phyloP scores from a whole-genome alignment of 1,140 invertebrate genomes.

The Meteorus sp. region DNA sequence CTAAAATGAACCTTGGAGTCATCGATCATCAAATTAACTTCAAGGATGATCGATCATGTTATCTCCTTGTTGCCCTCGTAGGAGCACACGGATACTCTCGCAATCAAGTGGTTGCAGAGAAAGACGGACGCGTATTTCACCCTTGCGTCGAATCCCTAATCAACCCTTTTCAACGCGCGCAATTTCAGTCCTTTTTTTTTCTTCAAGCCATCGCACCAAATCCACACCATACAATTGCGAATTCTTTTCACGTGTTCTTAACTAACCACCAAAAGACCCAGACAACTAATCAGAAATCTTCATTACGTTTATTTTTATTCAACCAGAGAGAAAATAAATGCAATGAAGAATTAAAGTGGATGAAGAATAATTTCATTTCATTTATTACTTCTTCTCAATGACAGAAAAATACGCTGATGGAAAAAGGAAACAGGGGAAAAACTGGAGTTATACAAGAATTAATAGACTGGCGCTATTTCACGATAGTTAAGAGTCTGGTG shows the following conservation, averaged over 20 bases:
- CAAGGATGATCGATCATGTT: slow-evolving; percentile 21
- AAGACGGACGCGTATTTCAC: neutral
- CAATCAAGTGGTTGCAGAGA: neutral
- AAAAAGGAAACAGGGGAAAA: too few species aligned
- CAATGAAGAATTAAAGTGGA: slow-evolving; percentile 4
- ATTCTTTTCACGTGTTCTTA: slow-evolving; percentile 21
- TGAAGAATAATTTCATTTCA: neutral
- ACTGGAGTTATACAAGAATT: neutral
- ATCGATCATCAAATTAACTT: slow-evolving; percentile 59
- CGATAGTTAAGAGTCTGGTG: slow-evolving; percentile 40
- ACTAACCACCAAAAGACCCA: slow-evolving; percentile 23
- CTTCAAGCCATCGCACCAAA: neutral
- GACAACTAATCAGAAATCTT: slow-evolving; percentile 21
- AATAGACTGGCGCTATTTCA: slow-evolving; percentile 27
- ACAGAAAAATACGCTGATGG: too few species aligned
- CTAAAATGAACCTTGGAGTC: slow-evolving; percentile 42
- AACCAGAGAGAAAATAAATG: neutral
- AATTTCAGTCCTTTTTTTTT: slow-evolving; percentile 42
- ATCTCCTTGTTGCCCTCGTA: neutral
- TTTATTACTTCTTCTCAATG: neutral
- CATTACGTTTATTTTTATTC: slow-evolving; percentile 7
- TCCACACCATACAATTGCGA: slow-evolving; percentile 2
- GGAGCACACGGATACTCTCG: slow-evolving; percentile 7
- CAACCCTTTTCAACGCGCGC: slow-evolving; percentile 60
- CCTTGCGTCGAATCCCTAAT: slow-evolving; percentile 52